Evolutionary conservation across 1,140 invertebrate genomes (phyloP).

Genomic region (Tetragonula clypearis): DNA sequence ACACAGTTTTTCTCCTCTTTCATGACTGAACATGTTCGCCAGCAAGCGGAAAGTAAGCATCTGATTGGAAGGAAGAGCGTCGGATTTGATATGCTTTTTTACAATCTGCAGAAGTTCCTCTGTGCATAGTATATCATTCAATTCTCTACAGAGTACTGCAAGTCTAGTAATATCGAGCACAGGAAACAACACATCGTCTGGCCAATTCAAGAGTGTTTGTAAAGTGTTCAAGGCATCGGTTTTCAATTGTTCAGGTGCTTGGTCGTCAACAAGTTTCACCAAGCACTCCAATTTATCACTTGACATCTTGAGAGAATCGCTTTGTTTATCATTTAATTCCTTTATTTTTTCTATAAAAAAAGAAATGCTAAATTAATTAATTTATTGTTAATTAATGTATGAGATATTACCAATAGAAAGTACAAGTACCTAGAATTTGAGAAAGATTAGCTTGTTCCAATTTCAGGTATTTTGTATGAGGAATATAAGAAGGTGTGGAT

Average conservation of each 20-base stretch:
- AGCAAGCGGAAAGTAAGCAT: conserved; percentile 89
- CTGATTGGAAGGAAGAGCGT: conserved; percentile 86
- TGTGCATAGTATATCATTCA: conserved; percentile 84
- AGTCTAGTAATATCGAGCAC: conserved; percentile 92
- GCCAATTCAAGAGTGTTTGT: conserved; percentile 89
- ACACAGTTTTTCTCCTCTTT: conserved; percentile 84
- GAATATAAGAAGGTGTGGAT: conserved; percentile 71
- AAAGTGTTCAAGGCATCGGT: conserved; percentile 83
- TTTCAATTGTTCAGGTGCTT: conserved; percentile 74
- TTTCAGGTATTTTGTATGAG: conserved; percentile 80
- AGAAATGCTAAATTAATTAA: conserved; percentile 45
- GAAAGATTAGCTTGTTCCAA: conserved; percentile 87
- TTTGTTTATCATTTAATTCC: conserved; percentile 88
- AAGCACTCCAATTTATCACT: conserved; percentile 84
- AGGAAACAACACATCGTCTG: conserved; percentile 91
- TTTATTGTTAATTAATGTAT: conserved; percentile 70
- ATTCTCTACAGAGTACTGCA: conserved; percentile 85
- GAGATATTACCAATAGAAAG: conserved; percentile 48
- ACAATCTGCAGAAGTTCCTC: conserved; percentile 78
- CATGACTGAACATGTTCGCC: conserved; percentile 88
- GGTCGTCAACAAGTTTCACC: conserved; percentile 83
- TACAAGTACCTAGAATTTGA: conserved; percentile 82
- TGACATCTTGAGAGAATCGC: conserved; percentile 78
- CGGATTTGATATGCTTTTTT: conserved; percentile 74
- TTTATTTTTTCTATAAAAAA: conserved; percentile 83